phyloP scores from a whole-genome alignment of 37 sponge, comb jelly and placozoan species.

The Ephydatia muelleri region DNA sequence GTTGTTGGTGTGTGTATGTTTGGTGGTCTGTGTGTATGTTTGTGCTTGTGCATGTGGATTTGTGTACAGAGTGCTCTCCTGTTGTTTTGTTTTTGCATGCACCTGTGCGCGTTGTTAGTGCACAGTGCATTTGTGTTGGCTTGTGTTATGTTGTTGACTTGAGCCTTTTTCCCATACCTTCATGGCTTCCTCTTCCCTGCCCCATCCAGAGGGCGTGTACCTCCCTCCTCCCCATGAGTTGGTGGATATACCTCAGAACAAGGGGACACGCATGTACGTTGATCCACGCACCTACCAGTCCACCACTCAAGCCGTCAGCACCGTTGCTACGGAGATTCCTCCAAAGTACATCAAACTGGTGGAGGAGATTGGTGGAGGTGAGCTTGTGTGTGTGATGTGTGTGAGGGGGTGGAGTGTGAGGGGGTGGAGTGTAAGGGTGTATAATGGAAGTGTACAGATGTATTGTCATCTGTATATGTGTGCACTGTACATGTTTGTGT shows the following conservation, averaged over 20 bases:
- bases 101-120: too few species aligned
- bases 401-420: not conserved
- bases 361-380: constrained; percentile 76
- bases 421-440: not conserved
- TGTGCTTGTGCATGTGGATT: too few species aligned
- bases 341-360: constrained; percentile 37
- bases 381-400: not conserved
- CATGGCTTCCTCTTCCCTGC: not conserved
- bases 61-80: too few species aligned
- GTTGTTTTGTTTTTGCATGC: too few species aligned
- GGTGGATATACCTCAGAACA: not conserved
- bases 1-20: too few species aligned
- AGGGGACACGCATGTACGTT: constrained; percentile 43
- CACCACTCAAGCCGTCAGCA: constrained; percentile 50
- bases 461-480: too few species aligned
- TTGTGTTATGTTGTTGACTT: too few species aligned
- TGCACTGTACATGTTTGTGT: not conserved
- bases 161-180: not conserved
- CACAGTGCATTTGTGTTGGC: too few species aligned
- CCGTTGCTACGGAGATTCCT: constrained; percentile 73
- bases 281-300: constrained; percentile 68
- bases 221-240: not conserved
- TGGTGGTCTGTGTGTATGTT: too few species aligned
- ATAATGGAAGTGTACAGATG: not conserved
- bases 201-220: not conserved